Evolutionary conservation across 2,113 vertebrate genomes (phyloP), one percentile per base, ranked within the genome.

Genomic region (Ceyx margarethae): DNA sequence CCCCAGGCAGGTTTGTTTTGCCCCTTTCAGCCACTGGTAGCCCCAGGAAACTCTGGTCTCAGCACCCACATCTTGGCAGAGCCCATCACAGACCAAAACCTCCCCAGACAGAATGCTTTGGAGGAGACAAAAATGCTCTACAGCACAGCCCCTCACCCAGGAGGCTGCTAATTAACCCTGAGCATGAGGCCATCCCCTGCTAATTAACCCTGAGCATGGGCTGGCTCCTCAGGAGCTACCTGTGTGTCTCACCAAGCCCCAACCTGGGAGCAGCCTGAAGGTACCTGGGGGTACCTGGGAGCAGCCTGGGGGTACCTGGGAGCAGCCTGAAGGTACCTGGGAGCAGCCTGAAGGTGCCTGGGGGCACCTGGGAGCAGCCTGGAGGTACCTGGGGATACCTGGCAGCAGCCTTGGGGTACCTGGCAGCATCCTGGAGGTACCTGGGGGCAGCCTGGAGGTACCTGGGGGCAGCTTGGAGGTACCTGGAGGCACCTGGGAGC

Each of bases 1-100:
- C 18, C 2, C 26, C 15, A 13, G 73, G 37, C 31, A 17, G 56
- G 67, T 23, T 50, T 45, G 6, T 18, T 20, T 33, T 11, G 21
- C 5, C 23, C 17, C 61, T 4, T 6, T 18, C 48, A 23, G 10
- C 31, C 10, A 11, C 28, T 33, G 35, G 46, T 23, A 37, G 54
- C 31, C 21, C 8, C 6, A 3, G 23, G 50, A 6, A 37, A 7
- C 15, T 18, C 61, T 8, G 13, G 12, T 4, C 42, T 13, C 56
- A 16, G 15, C 25, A 45, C 7, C 54, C 19, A 0, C 0, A 3
- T 9, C 6, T 0, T 0, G 4, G 21, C 53, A 65, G 19, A 3
- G 9, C 1, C 17, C 15, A 4, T 9, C 72, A 10, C 20, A 5
- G 45, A 18, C 13, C 17, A 23, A 15, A 23, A 6, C 3, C 20